Evolutionary conservation across 1,140 invertebrate species (phyloP), one percentile per base, ranked within the genome.

Genomic region (Oncopeltus fasciatus): DNA sequence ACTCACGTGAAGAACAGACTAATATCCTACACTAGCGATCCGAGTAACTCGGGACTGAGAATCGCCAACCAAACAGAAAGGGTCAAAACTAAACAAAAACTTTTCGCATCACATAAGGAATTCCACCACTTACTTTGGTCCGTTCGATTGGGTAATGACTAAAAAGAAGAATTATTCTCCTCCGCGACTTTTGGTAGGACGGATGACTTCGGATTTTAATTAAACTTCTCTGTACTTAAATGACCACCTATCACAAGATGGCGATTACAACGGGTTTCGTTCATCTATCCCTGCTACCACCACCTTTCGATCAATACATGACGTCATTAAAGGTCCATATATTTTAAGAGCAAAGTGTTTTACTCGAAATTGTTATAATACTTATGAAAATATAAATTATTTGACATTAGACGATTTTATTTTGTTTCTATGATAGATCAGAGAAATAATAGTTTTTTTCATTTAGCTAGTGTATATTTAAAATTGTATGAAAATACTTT

Each of bases 81-180:
- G 24, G 49, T 21, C 21, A 53, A 53, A 53, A 9, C 49, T 53
- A 53, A 53, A 53, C 49, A 53, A 24, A 53, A 26, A 24, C 21
- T 18, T 53, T 38, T 5, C 5, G 26, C 16, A 53, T 3, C 4
- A 24, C 26, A 53, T 24, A 1, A 26, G 2, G 12, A 24, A 26
- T 4, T 24, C 14, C 12, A 53, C 20, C 21, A 65, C 63, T 68
- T 72, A 82, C 80, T 76, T 81, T 80, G 80, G 81, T 82, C 80
- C 81, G 81, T 81, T 78, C 81, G 80, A 78, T 81, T 81, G 80
- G 80, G 81, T 80, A 75, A 73, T 75, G 72, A 76, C 74, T 76
- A 76, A 74, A 79, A 72, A 80, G 81, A 75, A 74, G 75, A 75
- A 76, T 78, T 75, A 72, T 75, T 74, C 75, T 74, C 75, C 71